A percentile compares a stretch with the other conserved stretches of the same genome.
Conservation (phyloP, 1,140 invertebrate genomes). For the Drosophila athabasca region DNA sequence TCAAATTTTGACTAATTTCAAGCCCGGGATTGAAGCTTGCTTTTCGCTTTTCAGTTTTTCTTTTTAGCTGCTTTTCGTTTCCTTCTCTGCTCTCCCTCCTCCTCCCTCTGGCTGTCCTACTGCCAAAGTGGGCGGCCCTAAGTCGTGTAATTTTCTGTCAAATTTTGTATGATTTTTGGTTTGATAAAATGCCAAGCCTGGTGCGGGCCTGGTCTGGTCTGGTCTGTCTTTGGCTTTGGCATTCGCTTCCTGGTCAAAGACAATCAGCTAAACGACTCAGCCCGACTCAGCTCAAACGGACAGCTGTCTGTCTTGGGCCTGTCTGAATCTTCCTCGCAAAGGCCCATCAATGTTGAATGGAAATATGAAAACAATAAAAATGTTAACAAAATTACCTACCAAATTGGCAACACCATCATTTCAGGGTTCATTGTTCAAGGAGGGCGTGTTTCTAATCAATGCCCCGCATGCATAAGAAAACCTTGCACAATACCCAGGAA, state of each 20-base stretch:
- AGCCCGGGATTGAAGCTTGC: not conserved
- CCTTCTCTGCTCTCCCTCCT: not conserved
- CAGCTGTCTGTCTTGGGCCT: constrained; percentile 31
- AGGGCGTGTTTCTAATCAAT: constrained; percentile 36
- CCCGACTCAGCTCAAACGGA: constrained; percentile 18
- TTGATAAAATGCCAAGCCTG: constrained; percentile 44
- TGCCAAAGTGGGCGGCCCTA: constrained; percentile 50
- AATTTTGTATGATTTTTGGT: constrained; percentile 55
- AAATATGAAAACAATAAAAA: not conserved
- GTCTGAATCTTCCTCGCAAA: constrained; percentile 1
- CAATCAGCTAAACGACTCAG: constrained; percentile 28
- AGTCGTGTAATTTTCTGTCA: constrained; percentile 61
- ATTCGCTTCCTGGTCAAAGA: constrained; percentile 50
- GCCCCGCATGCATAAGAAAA: not conserved
- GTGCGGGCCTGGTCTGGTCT: not conserved
- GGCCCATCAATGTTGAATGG: too few relatives aligned
- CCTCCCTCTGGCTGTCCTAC: not conserved
- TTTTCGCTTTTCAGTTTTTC: constrained; percentile 1
- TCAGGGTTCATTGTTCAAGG: constrained; percentile 35
- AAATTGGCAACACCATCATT: constrained; percentile 42
- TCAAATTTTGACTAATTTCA: constrained; percentile 59
- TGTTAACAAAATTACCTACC: not conserved
- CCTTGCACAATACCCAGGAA: constrained; percentile 52
- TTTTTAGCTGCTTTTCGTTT: constrained; percentile 8
- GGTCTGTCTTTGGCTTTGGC: constrained; percentile 22